Conservation (phyloP, 1,140 invertebrate species). For the Halictus rubicundus region DNA sequence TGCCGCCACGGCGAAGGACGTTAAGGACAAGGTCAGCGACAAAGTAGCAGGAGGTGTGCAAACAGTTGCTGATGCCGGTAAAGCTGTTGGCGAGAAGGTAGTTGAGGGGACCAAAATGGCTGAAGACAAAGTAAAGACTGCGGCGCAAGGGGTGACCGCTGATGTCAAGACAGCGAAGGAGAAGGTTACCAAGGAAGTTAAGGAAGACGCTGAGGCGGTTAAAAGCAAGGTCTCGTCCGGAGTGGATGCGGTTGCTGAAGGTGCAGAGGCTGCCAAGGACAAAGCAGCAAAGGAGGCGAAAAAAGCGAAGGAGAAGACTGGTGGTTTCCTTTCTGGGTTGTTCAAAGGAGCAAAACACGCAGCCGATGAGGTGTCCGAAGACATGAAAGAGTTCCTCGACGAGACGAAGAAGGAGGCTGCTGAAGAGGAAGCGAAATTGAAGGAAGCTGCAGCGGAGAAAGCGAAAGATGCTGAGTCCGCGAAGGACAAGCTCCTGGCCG, state of each 20-base stretch:
- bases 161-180: constrained; percentile 26
- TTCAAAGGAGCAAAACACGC: constrained; percentile 67
- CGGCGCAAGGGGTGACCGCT: neutral
- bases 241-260: neutral
- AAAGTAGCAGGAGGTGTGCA: constrained; percentile 1
- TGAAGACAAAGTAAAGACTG: neutral
- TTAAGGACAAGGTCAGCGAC: constrained; percentile 41
- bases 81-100: constrained; percentile 31
- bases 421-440: constrained; percentile 57
- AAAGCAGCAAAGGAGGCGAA: constrained; percentile 24
- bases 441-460: constrained; percentile 14
- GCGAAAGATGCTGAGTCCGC: constrained; percentile 28
- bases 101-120: constrained; percentile 45
- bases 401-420: constrained; percentile 65
- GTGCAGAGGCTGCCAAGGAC: neutral
- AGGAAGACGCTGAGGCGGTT: constrained; percentile 13
- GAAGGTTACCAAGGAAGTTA: neutral
- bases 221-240: neutral
- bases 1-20: constrained; percentile 11
- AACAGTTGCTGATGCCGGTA: constrained; percentile 6
- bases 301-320: constrained; percentile 57
- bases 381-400: constrained; percentile 70
- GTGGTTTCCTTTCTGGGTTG: constrained; percentile 60
- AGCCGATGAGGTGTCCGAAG: constrained; percentile 70
- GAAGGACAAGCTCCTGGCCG: constrained; percentile 50